phyloP scores from a whole-genome alignment of 2,888 invertebrate genomes.

The Plagiodera versicolora region DNA sequence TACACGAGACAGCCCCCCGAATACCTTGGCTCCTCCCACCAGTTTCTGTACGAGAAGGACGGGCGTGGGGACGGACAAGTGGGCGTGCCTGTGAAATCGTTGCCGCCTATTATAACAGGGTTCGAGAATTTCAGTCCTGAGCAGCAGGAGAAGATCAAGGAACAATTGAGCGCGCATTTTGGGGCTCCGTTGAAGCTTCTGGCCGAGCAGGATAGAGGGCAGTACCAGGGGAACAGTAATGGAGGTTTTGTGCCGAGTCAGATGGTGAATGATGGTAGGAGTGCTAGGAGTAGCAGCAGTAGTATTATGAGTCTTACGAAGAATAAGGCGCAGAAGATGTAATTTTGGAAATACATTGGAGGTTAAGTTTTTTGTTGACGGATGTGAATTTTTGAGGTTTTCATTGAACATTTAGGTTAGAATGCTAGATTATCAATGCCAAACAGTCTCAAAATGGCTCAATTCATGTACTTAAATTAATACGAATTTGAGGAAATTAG shows the following conservation, averaged over 20 bases:
- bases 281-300: neutral
- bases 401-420: too few species aligned
- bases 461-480: too few species aligned
- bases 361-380: too few species aligned
- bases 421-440: too few species aligned
- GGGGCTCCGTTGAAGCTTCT: constrained; percentile 39
- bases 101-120: constrained; percentile 52
- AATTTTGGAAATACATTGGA: too few species aligned
- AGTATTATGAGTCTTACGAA: constrained; percentile 1
- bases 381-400: too few species aligned
- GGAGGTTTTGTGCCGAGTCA: neutral
- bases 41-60: constrained; percentile 1
- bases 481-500: too few species aligned
- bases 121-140: constrained; percentile 53
- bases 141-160: constrained; percentile 52
- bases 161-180: constrained; percentile 47
- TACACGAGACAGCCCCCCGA: neutral
- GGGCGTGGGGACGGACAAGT: constrained; percentile 11
- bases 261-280: neutral
- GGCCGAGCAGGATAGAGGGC: neutral
- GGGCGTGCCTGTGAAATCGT: constrained; percentile 30
- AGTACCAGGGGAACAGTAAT: neutral
- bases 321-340: neutral
- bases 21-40: neutral
- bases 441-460: too few species aligned